Conservation (phyloP, 2,113 vertebrate genomes). For the Micromys minutus region DNA sequence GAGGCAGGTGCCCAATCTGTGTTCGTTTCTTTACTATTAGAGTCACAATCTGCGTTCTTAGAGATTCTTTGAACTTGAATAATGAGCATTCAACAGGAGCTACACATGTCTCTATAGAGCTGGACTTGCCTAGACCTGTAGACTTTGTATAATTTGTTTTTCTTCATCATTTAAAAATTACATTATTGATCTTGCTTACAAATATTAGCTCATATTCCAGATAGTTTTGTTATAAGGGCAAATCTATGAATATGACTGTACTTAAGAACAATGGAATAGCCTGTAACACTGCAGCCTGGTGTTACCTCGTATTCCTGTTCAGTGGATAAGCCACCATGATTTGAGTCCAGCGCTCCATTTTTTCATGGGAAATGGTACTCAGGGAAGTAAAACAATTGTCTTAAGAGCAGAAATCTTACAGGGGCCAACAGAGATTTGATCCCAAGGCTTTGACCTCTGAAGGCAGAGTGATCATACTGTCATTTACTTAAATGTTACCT, state of each 20-base stretch:
- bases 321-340: neutral
- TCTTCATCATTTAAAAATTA: constrained; percentile 60
- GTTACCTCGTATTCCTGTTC: neutral
- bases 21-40: neutral
- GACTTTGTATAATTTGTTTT: constrained; percentile 11
- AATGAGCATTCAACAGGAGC: constrained; percentile 23
- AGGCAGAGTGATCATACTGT: neutral
- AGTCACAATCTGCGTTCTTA: neutral
- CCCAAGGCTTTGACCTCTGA: neutral
- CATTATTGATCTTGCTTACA: constrained; percentile 23
- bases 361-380: neutral
- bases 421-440: neutral
- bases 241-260: neutral
- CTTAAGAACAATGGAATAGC: neutral
- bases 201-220: constrained; percentile 21
- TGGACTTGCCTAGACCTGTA: constrained; percentile 34
- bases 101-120: neutral
- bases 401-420: neutral
- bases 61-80: constrained; percentile 3
- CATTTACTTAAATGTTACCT: neutral
- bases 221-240: neutral
- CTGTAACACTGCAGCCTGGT: neutral
- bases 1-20: neutral
- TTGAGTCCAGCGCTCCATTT: neutral
- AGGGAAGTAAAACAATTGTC: neutral